Conservation (phyloP, 2,888 invertebrate genomes). For the Sinohyriopsis cumingii region DNA sequence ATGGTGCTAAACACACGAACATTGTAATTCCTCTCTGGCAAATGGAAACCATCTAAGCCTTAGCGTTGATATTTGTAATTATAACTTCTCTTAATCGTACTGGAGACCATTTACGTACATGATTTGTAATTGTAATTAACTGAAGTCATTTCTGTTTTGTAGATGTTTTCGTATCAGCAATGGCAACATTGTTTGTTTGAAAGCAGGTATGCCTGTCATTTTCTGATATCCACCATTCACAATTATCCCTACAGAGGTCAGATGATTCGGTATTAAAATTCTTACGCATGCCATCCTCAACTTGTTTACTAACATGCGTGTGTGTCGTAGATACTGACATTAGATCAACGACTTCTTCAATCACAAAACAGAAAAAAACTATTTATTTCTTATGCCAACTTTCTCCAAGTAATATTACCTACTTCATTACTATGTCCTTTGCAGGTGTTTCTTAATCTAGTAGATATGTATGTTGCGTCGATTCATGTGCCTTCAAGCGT, state of each 20-base stretch:
- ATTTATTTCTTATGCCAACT: neutral
- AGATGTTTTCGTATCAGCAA: too few species aligned
- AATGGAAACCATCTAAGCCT: constrained; percentile 10
- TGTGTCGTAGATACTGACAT: constrained; percentile 31
- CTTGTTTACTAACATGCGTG: constrained; percentile 5
- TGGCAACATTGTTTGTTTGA: too few species aligned
- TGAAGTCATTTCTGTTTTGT: neutral
- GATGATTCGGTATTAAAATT: constrained; percentile 19
- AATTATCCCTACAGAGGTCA: constrained; percentile 21
- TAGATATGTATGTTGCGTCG: constrained; percentile 29
- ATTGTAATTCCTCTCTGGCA: constrained; percentile 19
- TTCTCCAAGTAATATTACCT: neutral
- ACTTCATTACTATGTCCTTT: neutral
- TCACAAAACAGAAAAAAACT: constrained; percentile 13
- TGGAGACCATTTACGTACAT: constrained; percentile 17
- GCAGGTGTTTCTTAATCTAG: neutral
- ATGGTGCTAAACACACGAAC: constrained; percentile 15
- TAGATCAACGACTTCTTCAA: constrained; percentile 7
- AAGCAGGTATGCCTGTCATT: constrained; percentile 6
- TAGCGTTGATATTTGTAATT: constrained; percentile 19
- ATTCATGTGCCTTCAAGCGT: constrained; percentile 34
- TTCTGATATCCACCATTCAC: constrained; percentile 31
- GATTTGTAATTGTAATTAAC: constrained; percentile 4
- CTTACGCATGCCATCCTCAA: constrained; percentile 17
- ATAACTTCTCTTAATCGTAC: constrained; percentile 24